A percentile compares a stretch with the other conserved stretches of the same genome.
Conservation (phyloP, 2,113 vertebrate species). For the Hippolais icterina region DNA sequence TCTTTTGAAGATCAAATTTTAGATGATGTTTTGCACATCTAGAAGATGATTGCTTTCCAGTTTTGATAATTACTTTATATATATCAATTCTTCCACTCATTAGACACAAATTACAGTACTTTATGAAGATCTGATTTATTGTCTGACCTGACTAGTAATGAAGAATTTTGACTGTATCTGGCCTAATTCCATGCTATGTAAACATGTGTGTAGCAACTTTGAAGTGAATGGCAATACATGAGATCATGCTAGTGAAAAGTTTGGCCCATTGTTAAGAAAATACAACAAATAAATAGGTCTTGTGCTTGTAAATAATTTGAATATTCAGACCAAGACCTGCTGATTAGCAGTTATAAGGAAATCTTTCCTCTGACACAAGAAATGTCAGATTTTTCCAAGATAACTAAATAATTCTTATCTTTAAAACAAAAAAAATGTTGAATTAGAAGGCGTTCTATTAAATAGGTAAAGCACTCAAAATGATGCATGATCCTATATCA, state of each 20-base stretch:
- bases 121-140: not conserved
- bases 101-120: not conserved
- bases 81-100: slow-evolving; percentile 12
- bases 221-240: not conserved
- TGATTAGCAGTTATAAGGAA: not conserved
- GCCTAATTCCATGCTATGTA: slow-evolving; percentile 13
- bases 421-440: not conserved
- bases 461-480: not conserved
- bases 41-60: not conserved
- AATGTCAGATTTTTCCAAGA: not conserved
- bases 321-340: not conserved
- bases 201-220: not conserved
- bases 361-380: not conserved
- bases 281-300: not conserved
- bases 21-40: not conserved
- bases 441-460: not conserved
- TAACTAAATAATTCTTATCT: not conserved
- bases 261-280: not conserved
- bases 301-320: not conserved
- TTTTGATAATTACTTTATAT: slow-evolving; percentile 36
- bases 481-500: not conserved
- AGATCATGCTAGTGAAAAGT: not conserved
- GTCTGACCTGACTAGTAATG: slow-evolving; percentile 36
- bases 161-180: slow-evolving; percentile 6
- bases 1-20: not conserved